Base-by-base conservation (phyloP, 2,113 vertebrate genomes). In the Cynopterus brachyotis region DNA sequence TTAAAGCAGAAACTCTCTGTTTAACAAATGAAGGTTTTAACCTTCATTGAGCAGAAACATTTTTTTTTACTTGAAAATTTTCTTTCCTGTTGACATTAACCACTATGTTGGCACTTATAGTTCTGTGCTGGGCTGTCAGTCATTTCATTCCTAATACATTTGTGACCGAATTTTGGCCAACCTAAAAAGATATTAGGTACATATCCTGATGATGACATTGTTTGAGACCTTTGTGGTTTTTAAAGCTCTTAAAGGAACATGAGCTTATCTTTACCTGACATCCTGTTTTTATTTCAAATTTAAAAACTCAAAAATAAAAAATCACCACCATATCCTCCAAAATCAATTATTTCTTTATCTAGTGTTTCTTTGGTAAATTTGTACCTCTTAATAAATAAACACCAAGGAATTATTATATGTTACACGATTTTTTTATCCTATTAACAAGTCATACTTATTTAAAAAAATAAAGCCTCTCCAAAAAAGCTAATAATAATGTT, bases 11-110 rank as follows among this genome's bases (percentile, higher is more conserved):
- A 95, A 91, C 9, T 32, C 35, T 80, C 28, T 37, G 55, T 96
- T 93, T 95, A 95, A 91, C 17, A 93, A 96, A 93, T 95, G 81
- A 19, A 66, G 37, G 64, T 91, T 84, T 95, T 91, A 96, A 96
- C 50, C 81, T 91, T 84, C 35, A 60, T 91, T 93, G 80, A 83
- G 35, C 67, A 90, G 22, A 86, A 50, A 35, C 13, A 72, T 17
- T 30, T 94, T 64, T 91, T 83, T 93, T 73, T 59, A 47, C 3
- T 86, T 83, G 35, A 55, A 94, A 76, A 6, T 55, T 93, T 96
- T 88, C 62, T 90, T 28, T 26, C 13, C 22, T 83, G 17, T 93
- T 57, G 75, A 75, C n/a, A 83, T 70, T 90, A 92, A 32, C n/a
- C 12, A 88, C 40, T 45, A 42, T 62, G 47, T 80, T 88, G 76